Percentiles rank a stretch among this genome's conserved stretches.
Evolutionary conservation across 2,888 invertebrate species (phyloP).

Genomic region (Poecilus cupreus): DNA sequence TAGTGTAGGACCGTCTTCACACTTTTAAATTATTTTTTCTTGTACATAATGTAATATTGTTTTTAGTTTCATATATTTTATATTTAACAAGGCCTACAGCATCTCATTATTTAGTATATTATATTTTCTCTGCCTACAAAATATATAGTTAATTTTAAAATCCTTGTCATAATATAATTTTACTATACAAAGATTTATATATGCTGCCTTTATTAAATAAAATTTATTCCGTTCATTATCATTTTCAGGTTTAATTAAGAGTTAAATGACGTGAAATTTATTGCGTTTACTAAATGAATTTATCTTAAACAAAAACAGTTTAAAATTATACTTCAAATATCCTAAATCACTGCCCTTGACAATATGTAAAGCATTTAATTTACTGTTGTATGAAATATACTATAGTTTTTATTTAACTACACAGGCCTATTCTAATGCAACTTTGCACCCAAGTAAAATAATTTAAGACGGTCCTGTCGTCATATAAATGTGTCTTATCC

Average conservation of each 20-base stretch:
- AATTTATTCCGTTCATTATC: no score
- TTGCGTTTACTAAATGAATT: not conserved
- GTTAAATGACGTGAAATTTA: no score
- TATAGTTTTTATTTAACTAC: not conserved
- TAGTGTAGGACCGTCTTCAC: conserved; percentile 22
- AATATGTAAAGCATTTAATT: conserved; percentile 1
- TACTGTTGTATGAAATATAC: not conserved
- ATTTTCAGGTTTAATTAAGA: no score
- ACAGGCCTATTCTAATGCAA: conserved; percentile 35
- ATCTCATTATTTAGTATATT: not conserved
- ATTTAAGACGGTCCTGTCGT: conserved; percentile 61
- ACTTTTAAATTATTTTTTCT: not conserved
- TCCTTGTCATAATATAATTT: no score
- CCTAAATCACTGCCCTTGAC: conserved; percentile 13
- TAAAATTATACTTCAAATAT: not conserved
- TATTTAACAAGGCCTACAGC: conserved; percentile 6
- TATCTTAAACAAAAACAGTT: not conserved
- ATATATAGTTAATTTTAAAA: no score
- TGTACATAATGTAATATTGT: not conserved
- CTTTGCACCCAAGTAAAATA: not conserved
- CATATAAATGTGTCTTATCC: conserved; percentile 69
- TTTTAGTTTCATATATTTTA: not conserved
- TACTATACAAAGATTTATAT: no score
- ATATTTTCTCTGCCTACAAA: not conserved
- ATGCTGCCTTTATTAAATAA: no score